These are phyloP conservation scores for Drosophila chauvacae DNA, from an alignment of 1,140 invertebrate genomes.

Conservation along the genomic window DNA sequence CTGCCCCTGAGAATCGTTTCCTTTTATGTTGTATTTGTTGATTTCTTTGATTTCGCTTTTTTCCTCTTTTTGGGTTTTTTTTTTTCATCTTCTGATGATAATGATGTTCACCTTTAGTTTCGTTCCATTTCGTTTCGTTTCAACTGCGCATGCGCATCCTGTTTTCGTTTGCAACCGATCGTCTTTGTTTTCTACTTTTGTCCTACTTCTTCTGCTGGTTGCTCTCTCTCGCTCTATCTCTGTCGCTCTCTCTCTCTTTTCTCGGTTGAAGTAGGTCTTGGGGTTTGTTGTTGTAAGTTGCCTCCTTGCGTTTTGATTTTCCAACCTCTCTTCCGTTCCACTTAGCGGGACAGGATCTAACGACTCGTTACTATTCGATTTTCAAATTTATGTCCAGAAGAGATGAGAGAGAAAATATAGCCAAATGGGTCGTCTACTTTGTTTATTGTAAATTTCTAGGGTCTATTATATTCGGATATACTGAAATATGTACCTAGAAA, in stretches of 20 bases:
- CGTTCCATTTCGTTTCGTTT: slow-evolving; percentile 53
- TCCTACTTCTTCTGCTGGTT: slow-evolving; percentile 32
- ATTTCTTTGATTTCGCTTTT: slow-evolving; percentile 81
- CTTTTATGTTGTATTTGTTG: slow-evolving; percentile 80
- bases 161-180: slow-evolving; percentile 59
- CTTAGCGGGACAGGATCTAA: slow-evolving; percentile 47
- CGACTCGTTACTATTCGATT: slow-evolving; percentile 56
- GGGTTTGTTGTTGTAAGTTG: slow-evolving; percentile 25
- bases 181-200: slow-evolving; percentile 62
- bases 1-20: slow-evolving; percentile 67
- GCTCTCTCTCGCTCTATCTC: slow-evolving; percentile 7
- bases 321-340: slow-evolving; percentile 61
- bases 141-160: slow-evolving; percentile 73
- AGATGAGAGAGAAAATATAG: slow-evolving; percentile 9
- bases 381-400: slow-evolving; percentile 43
- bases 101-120: slow-evolving; percentile 75
- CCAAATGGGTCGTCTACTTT: slow-evolving; percentile 52
- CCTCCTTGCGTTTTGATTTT: slow-evolving; percentile 42
- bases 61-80: slow-evolving; percentile 34
- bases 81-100: slow-evolving; percentile 44
- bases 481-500: background rate
- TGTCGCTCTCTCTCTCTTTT: slow-evolving; percentile 3
- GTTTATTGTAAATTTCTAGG: background rate
- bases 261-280: slow-evolving; percentile 55
- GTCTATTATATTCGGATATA: background rate